These are phyloP conservation scores for Galerucella nymphaeae DNA, from an alignment of 2,888 invertebrate genomes.

Conservation along the genomic window DNA sequence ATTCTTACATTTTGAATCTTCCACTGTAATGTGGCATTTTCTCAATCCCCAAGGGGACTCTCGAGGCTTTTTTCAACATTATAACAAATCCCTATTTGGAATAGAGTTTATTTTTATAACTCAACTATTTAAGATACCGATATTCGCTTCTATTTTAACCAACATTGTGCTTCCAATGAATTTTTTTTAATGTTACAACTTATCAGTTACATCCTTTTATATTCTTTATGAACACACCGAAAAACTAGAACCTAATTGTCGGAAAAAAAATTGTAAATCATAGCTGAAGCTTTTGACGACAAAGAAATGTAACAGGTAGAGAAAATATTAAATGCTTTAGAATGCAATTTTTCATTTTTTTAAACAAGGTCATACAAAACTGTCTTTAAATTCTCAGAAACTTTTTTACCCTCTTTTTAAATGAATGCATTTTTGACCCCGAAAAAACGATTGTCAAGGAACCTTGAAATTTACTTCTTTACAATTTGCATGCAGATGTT, in stretches of 20 bases:
- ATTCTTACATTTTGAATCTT: no score
- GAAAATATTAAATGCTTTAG: neutral
- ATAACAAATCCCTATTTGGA: no score
- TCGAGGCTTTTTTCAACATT: no score
- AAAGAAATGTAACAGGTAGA: neutral
- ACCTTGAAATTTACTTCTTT: neutral
- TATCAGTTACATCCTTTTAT: no score
- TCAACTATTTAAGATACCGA: no score
- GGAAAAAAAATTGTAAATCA: no score
- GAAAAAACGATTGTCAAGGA: slow-evolving; percentile 23
- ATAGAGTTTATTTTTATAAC: no score
- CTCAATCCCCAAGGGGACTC: no score
- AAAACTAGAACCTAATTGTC: neutral
- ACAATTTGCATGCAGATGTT: neutral
- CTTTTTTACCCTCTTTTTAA: slow-evolving; percentile 11
- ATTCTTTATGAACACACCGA: neutral
- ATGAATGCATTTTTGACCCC: slow-evolving; percentile 20
- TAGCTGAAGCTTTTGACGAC: neutral
- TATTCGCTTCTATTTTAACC: no score
- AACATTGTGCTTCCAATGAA: no score
- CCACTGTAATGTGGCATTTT: no score
- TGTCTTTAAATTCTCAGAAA: slow-evolving; percentile 12
- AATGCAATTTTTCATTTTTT: slow-evolving; percentile 12
- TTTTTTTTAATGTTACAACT: no score
- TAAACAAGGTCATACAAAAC: slow-evolving; percentile 7